Percentiles rank a stretch among this genome's conserved stretches.
These are phyloP conservation scores for Anas capensis DNA, from an alignment of 2,797 vertebrate species.

Conservation along the genomic window DNA sequence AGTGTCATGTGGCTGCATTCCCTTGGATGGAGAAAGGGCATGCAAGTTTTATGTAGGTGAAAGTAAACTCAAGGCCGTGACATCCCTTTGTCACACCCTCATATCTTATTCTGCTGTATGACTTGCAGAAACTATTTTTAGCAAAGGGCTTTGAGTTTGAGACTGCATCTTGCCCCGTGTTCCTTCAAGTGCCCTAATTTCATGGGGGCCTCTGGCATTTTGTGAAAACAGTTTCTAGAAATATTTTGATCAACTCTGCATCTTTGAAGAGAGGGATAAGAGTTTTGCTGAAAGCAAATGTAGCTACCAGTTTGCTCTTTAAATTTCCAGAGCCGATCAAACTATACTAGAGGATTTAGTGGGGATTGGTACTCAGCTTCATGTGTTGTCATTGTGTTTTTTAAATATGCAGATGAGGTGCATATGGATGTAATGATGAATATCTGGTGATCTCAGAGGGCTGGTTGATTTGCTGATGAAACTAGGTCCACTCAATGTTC, in stretches of 20 bases:
- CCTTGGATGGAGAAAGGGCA: neutral
- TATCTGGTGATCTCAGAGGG: neutral
- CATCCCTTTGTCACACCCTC: neutral
- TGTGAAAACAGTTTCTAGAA: neutral
- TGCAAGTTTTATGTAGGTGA: neutral
- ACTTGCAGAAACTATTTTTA: neutral
- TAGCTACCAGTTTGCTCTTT: neutral
- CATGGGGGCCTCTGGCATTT: neutral
- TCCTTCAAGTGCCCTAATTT: neutral
- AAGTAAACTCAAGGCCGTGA: neutral
- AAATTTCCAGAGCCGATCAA: neutral
- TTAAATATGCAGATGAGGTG: neutral
- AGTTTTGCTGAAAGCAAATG: neutral
- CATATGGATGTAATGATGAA: neutral
- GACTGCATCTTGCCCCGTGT: rapidly evolving
- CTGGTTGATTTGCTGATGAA: neutral
- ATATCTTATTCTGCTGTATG: neutral
- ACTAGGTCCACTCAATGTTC: neutral
- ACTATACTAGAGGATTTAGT: neutral
- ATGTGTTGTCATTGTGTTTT: too few relatives aligned
- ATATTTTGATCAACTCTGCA: neutral
- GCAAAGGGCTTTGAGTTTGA: neutral
- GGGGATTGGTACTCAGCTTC: neutral
- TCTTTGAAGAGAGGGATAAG: neutral
- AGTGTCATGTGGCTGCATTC: neutral